Evolutionary conservation across 2,888 invertebrate genomes (phyloP), one percentile per base, ranked within the genome.

Genomic region (Eugnorisma glareosa): DNA sequence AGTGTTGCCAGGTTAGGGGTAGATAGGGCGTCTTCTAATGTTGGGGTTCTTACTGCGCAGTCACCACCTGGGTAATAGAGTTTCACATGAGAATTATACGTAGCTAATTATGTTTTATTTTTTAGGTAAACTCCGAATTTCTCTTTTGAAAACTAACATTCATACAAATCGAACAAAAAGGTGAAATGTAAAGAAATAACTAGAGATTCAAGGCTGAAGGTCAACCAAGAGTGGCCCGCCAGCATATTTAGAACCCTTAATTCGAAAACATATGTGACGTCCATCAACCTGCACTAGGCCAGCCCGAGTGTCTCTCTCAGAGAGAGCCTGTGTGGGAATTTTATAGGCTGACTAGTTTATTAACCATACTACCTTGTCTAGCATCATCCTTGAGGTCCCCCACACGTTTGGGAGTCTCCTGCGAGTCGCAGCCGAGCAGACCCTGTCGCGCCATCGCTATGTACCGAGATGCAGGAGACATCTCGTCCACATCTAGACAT

Each of bases 401-500:
- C 6, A 92, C 76, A 2, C 94, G 91, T 64, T 94, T 95, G 2
- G 97, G 96, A 0, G 96, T 95, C 48, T 95, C 96, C 83, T 97
- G 97, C 5, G 96, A 93, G 80, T 96, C 96, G 1, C 93, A 88
- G 2, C 95, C 94, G 11, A 96, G 92, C 28, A 96, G 84, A 0
- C 97, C 96, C 74, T 95, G 96, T 0, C 96, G 92, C n/a, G 96
- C 96, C 96, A 97, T 96, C 78, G 97, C 96, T 75, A 97, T 96
- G 89, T 96, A 97, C 1, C 96, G 92, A 0, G 96, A 96, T 2
- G 96, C 97, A 0, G 97, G 97, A 0, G 97, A 97, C 95, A 97
- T 94, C n/a, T 95, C 95, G 0, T 90, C 91, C 0, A 79, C 90
- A 54, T 91, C 91, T 93, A 73, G 7, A 64, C 11, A n/a, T 28